Evolutionary conservation across 2,888 invertebrate genomes (phyloP).

Genomic region (Cerastis rubricosa): DNA sequence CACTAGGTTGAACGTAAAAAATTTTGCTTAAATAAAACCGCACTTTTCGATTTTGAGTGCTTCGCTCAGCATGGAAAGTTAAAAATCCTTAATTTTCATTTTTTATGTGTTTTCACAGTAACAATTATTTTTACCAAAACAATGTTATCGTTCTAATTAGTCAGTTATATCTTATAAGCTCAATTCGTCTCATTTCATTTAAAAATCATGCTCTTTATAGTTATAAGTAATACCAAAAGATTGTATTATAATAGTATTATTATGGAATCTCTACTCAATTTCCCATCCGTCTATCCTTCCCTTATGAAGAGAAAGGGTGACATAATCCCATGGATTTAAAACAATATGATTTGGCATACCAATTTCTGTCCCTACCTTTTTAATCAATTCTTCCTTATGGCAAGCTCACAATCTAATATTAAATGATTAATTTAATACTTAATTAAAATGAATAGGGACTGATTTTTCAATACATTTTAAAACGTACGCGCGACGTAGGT

Average conservation of each 20-base stretch:
- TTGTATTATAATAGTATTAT: not conserved
- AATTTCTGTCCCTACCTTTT: not conserved
- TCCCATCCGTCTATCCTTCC: not conserved
- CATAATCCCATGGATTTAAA: slow-evolving; percentile 26
- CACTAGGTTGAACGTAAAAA: no score
- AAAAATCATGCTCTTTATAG: not conserved
- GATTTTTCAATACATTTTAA: not conserved
- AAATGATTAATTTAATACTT: not conserved
- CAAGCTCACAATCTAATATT: slow-evolving; percentile 3
- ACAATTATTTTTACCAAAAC: no score
- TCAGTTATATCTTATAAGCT: no score
- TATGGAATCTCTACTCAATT: slow-evolving; percentile 9
- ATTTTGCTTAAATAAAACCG: no score
- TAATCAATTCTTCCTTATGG: not conserved
- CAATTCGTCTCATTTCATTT: no score
- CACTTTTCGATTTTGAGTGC: not conserved
- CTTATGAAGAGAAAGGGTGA: slow-evolving; percentile 17
- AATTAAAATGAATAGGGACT: not conserved
- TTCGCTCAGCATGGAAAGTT: not conserved
- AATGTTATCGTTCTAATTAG: no score
- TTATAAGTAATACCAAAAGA: not conserved
- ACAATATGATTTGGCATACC: slow-evolving; percentile 25
- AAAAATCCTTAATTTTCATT: not conserved
- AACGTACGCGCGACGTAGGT: not conserved
- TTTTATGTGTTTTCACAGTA: no score